A percentile compares a stretch with the other conserved stretches of the same genome.
These are phyloP conservation scores for Byasa hedistus DNA, from an alignment of 2,888 invertebrate species.

Conservation along the genomic window DNA sequence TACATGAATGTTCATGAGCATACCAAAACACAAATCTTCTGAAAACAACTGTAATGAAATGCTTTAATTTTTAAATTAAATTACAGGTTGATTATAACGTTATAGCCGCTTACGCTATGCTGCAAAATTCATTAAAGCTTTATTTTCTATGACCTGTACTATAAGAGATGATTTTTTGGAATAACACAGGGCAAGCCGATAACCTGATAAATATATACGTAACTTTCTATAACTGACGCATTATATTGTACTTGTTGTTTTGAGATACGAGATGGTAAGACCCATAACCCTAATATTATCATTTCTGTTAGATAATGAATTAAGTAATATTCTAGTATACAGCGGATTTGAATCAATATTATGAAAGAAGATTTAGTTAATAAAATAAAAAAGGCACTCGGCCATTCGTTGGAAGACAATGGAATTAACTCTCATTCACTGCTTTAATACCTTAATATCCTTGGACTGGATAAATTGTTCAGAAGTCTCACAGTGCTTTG, in stretches of 20 bases:
- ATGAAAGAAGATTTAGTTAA: neutral
- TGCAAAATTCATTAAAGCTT: neutral
- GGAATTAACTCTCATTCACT: slow-evolving; percentile 3
- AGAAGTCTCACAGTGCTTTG: slow-evolving; percentile 18
- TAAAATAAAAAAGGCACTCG: neutral
- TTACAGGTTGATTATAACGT: neutral
- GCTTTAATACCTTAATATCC: slow-evolving; percentile 5
- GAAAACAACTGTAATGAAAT: neutral
- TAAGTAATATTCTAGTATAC: neutral
- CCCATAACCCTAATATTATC: too few relatives aligned
- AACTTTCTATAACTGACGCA: too few relatives aligned
- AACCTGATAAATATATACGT: too few relatives aligned
- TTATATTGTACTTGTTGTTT: too few relatives aligned
- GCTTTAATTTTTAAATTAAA: neutral
- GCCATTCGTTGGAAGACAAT: neutral
- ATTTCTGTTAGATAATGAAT: neutral
- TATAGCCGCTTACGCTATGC: neutral
- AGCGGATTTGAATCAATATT: neutral
- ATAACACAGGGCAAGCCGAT: too few relatives aligned
- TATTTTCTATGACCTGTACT: neutral
- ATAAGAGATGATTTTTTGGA: too few relatives aligned
- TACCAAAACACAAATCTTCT: neutral
- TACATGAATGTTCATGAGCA: neutral
- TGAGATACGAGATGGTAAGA: too few relatives aligned
- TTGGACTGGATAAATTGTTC: slow-evolving; percentile 18